phyloP scores from a whole-genome alignment of 2,888 invertebrate genomes.

The Rhodophaea formosa region DNA sequence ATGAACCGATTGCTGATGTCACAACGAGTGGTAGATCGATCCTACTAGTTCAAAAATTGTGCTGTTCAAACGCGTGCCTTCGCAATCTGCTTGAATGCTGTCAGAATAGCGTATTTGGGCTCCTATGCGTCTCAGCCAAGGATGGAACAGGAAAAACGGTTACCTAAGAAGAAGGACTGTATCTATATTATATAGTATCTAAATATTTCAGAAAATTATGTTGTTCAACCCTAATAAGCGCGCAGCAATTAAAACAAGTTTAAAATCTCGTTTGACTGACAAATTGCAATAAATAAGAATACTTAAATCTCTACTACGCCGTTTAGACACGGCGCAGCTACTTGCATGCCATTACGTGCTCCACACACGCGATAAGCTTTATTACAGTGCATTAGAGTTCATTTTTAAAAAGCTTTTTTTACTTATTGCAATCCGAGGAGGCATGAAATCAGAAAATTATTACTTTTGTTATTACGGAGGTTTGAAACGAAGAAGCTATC shows the following conservation, averaged over 20 bases:
- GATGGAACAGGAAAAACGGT: too few species aligned
- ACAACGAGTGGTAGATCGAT: too few species aligned
- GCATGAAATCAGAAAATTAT: slow-evolving; percentile 17
- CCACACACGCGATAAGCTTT: slow-evolving; percentile 16
- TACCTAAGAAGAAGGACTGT: too few species aligned
- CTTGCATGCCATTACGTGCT: slow-evolving; percentile 25
- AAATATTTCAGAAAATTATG: not conserved
- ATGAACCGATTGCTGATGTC: too few species aligned
- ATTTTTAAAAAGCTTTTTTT: slow-evolving; percentile 12
- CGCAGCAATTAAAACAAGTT: slow-evolving; percentile 56
- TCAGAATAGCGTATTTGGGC: too few species aligned
- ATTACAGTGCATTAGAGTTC: slow-evolving; percentile 9
- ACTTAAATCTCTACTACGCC: slow-evolving; percentile 47
- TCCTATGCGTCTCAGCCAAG: too few species aligned
- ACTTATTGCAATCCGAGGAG: slow-evolving; percentile 1
- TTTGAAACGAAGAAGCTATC: slow-evolving; percentile 16
- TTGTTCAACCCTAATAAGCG: slow-evolving; percentile 39
- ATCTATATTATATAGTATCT: too few species aligned
- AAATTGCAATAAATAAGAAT: slow-evolving; percentile 59
- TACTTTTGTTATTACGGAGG: slow-evolving; percentile 15
- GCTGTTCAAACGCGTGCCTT: too few species aligned
- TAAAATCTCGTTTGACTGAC: slow-evolving; percentile 57
- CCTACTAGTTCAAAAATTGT: too few species aligned
- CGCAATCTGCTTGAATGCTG: too few species aligned
- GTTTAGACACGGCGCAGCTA: slow-evolving; percentile 39